Base-by-base conservation (phyloP, 2,888 invertebrate species). In the Athetis lepigone region DNA sequence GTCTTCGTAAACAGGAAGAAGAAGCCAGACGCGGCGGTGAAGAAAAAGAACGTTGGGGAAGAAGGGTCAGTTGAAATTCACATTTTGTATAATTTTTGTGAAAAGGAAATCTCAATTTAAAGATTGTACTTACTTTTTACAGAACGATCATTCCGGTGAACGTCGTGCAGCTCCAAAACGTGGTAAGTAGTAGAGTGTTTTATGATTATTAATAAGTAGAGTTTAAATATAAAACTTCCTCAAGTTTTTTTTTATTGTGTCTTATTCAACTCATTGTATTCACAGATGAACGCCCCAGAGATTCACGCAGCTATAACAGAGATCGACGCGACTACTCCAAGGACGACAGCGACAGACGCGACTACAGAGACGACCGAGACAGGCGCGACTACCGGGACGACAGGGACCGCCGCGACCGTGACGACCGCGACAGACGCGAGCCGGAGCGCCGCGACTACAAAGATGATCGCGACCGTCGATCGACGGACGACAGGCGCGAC, bases 1-100 rank as follows among this genome's bases (percentile, higher is more conserved):
- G 98, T 77, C 93, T 98, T 51, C 96, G 96, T 29, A 97, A 96
- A 82, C 95, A 96, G 77, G 93, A 93, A 67, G 95, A 95, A 58
- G 94, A 94, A 77, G 85, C 92, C 1, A 87, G 94, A 40, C 90
- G 92, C 51, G 88, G 77, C 2, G 77, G 79, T 13, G 94, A 94
- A 1, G 95, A 94, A 2, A 94, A 94, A 58, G 94, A 94, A 43
- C 92, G 93, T 67, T 95, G 95, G 95, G 91, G 90, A 45, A 87
- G 92, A 45, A 88, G 88, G 87, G 94, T 93, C 65, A 65, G 79
- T 76, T 23, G 3, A 29, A 63, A 29, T 8, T 6, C 5, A 16
- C 18, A 18, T 21, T 25, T 19, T 27, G 11, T 11, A 13, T 1
- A 0, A 6, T 61, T 8, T 21, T n/a, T n/a, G 16, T n/a, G 7